Evolutionary conservation across 2,888 invertebrate species (phyloP).

Genomic region (Yponomeuta plumbellus): DNA sequence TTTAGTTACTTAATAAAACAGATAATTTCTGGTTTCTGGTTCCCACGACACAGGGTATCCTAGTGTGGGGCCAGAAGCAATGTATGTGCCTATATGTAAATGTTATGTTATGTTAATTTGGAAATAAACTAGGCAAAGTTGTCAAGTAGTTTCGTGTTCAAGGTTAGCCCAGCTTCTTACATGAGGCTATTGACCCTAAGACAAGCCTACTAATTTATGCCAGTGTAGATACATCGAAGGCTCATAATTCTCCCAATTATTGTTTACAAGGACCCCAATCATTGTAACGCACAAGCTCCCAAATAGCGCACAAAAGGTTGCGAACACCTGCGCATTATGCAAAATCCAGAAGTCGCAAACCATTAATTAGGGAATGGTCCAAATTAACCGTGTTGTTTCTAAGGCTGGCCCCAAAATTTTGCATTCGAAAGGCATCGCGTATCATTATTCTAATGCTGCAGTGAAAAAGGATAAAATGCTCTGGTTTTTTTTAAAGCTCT

Average conservation of each 20-base stretch:
- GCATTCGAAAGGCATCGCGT: conserved; percentile 33
- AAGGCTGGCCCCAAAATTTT: conserved; percentile 25
- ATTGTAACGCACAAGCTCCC: conserved; percentile 24
- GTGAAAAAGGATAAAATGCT: conserved; percentile 19
- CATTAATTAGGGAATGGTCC: conserved; percentile 43
- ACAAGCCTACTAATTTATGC: not conserved
- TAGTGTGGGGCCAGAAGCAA: too few relatives aligned
- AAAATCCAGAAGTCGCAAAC: conserved; percentile 33
- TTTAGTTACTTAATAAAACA: too few relatives aligned
- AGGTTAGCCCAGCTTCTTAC: not conserved
- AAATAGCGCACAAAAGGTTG: conserved; percentile 29
- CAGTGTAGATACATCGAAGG: not conserved
- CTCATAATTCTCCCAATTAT: conserved; percentile 8
- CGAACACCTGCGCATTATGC: conserved; percentile 25
- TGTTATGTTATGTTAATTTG: too few relatives aligned
- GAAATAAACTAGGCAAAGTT: conserved; percentile 26
- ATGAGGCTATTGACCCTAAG: conserved; percentile 28
- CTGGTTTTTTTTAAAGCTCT: conserved; percentile 19
- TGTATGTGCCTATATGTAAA: too few relatives aligned
- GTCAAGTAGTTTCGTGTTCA: not conserved
- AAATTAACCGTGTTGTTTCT: conserved; percentile 15
- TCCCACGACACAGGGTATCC: too few relatives aligned
- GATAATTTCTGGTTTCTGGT: too few relatives aligned
- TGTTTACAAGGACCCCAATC: conserved; percentile 9
- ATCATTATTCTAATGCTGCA: conserved; percentile 59